Percentiles rank a stretch among this genome's conserved stretches.
These are phyloP conservation scores for Pristis pectinata DNA, from an alignment of 2,797 vertebrate species.

Conservation along the genomic window DNA sequence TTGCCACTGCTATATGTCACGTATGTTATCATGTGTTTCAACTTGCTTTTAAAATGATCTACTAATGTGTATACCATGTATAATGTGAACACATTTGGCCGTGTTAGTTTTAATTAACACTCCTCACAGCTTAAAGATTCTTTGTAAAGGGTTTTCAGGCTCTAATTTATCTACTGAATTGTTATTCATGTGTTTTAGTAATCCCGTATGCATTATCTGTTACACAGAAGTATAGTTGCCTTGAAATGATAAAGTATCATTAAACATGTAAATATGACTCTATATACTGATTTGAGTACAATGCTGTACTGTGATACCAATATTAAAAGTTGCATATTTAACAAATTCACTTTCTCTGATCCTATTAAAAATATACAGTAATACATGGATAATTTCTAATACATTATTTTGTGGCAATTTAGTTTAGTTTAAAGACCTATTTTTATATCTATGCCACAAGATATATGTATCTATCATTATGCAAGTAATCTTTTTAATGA, in stretches of 20 bases:
- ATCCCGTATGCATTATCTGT: conserved; percentile 46
- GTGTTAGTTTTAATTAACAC: conserved; percentile 39
- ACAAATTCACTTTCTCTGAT: conserved; percentile 39
- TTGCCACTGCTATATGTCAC: not conserved
- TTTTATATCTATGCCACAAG: no score
- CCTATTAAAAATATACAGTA: not conserved
- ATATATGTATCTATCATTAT: not conserved
- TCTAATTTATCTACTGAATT: conserved; percentile 42
- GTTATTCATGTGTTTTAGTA: conserved; percentile 41
- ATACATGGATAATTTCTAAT: not conserved
- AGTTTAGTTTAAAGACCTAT: not conserved
- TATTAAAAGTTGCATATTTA: conserved; percentile 64
- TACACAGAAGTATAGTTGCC: conserved; percentile 45
- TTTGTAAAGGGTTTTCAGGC: conserved; percentile 40
- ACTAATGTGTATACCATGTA: not conserved
- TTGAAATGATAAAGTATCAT: conserved; percentile 46
- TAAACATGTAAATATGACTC: conserved; percentile 52
- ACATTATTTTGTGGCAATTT: not conserved
- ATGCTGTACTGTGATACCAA: conserved; percentile 48
- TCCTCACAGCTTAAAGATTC: conserved; percentile 37
- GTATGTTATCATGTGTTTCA: not conserved
- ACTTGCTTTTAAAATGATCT: not conserved
- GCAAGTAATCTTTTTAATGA: not conserved
- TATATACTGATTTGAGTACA: conserved; percentile 57
- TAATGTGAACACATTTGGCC: conserved; percentile 38